Evolutionary conservation across 2,113 vertebrate species (phyloP), one percentile per base, ranked within the genome.

Genomic region (Falcunculus frontatus): DNA sequence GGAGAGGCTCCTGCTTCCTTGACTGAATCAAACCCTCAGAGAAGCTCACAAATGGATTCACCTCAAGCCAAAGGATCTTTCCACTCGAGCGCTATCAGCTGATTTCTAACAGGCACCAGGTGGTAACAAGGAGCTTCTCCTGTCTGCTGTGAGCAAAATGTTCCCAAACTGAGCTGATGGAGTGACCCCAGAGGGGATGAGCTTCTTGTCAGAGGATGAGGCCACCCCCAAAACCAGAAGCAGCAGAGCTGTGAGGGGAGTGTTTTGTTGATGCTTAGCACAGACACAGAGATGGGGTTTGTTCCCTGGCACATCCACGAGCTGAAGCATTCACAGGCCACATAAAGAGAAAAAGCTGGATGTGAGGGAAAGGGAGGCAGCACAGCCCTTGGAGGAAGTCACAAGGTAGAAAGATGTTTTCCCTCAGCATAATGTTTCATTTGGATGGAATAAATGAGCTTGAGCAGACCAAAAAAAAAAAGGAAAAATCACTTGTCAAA

Each of bases 61-160:
- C n/a, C 67, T 70, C 20, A 32, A 78, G 37, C 15, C 73, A 69
- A 60, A 77, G 42, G 20, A 26, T 55, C 55, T 76, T 84, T 67
- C 42, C 46, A 70, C 20, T 78, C 0, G 0, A 70, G 35, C 6
- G 1, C 42, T 22, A 4, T 22, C 0, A 0, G 41, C 37, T 42
- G 55, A 20, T 77, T 44, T 83, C 17, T 13, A 35, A 30, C 42
- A 62, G 75, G 32, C 52, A 82, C n/a, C 42, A 37, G 42, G 11
- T 18, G n/a, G 37, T 46, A 57, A 35, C 10, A 41, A 57, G 29
- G 47, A 82, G 33, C 30, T 84, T 49, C 47, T 89, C 37, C 68
- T 37, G 29, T 4, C n/a, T 67, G 55, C 65, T 90, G 35, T 5
- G 33, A 65, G 37, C n/a, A 41, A 46, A 87, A 50, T 0, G 0